phyloP scores from a whole-genome alignment of 1,140 invertebrate species.

The Gryllus bimaculatus region DNA sequence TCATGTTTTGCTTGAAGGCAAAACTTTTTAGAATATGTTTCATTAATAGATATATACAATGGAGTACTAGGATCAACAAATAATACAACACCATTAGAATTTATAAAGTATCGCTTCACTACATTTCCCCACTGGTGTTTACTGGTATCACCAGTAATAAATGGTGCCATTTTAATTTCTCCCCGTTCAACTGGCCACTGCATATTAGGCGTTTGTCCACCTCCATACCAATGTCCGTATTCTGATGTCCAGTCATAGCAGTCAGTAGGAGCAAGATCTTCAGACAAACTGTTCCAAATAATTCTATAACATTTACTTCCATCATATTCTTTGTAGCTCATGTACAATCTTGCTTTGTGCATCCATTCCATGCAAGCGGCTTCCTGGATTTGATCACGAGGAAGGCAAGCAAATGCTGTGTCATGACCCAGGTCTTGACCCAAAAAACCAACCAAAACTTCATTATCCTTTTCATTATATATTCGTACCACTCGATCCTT shows the following conservation, averaged over 20 bases:
- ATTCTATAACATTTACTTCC: slow-evolving; percentile 61
- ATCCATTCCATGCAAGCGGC: slow-evolving; percentile 72
- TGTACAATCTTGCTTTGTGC: slow-evolving; percentile 57
- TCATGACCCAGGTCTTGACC: slow-evolving; percentile 48
- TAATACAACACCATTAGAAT: slow-evolving; percentile 71
- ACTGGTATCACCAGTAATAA: slow-evolving; percentile 70
- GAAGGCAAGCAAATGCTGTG: slow-evolving; percentile 59
- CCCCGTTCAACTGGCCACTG: slow-evolving; percentile 70
- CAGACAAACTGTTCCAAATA: slow-evolving; percentile 63
- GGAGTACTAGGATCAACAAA: slow-evolving; percentile 66
- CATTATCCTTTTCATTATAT: slow-evolving; percentile 55
- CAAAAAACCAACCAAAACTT: slow-evolving; percentile 59
- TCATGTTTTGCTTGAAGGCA: slow-evolving; percentile 66
- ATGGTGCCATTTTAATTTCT: slow-evolving; percentile 60
- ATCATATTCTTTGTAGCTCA: slow-evolving; percentile 45
- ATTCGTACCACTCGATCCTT: slow-evolving; percentile 64
- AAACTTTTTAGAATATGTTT: slow-evolving; percentile 40
- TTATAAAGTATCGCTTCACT: slow-evolving; percentile 72
- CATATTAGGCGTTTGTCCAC: slow-evolving; percentile 62
- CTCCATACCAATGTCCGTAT: slow-evolving; percentile 68
- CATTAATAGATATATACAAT: slow-evolving; percentile 65
- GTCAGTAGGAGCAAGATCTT: slow-evolving; percentile 58
- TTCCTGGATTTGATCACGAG: slow-evolving; percentile 41
- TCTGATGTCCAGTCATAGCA: slow-evolving; percentile 66
- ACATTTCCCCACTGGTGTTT: slow-evolving; percentile 71